Evolutionary conservation across 2,113 vertebrate genomes (phyloP).

Genomic region (Amia ocellicauda): DNA sequence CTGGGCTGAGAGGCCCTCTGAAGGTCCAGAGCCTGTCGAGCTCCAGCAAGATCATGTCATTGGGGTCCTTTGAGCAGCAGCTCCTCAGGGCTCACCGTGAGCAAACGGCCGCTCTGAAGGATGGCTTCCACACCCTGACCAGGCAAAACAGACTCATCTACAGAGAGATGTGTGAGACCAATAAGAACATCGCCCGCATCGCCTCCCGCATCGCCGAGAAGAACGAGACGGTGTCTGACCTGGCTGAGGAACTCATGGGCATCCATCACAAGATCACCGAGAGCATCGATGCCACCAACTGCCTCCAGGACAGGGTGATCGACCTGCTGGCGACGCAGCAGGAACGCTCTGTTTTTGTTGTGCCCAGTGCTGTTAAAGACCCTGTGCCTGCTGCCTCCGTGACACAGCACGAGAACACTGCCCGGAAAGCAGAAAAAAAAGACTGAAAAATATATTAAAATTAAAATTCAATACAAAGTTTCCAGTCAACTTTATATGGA

Average conservation of each 20-base stretch:
- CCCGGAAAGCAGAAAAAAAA: not conserved
- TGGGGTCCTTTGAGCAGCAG: slow-evolving; percentile 26
- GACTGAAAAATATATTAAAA: no score
- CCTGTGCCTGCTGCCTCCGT: not conserved
- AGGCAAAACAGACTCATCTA: slow-evolving; percentile 28
- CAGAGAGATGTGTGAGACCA: slow-evolving; percentile 26
- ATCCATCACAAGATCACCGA: slow-evolving; percentile 21
- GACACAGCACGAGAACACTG: not conserved
- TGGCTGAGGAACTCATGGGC: slow-evolving; percentile 23
- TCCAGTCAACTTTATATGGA: no score
- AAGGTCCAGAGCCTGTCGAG: not conserved
- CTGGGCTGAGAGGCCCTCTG: not conserved
- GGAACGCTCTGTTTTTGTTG: slow-evolving; percentile 6
- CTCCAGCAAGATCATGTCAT: not conserved
- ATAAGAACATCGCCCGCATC: slow-evolving; percentile 20
- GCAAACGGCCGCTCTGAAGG: slow-evolving; percentile 16
- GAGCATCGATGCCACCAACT: slow-evolving; percentile 28
- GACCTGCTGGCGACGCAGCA: slow-evolving; percentile 18
- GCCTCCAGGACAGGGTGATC: slow-evolving; percentile 20
- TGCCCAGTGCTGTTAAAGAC: slow-evolving; percentile 7
- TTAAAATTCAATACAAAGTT: no score
- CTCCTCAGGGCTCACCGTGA: slow-evolving; percentile 15
- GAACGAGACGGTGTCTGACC: slow-evolving; percentile 18
- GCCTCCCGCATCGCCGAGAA: slow-evolving; percentile 19
- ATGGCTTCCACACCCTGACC: slow-evolving; percentile 23